Evolutionary conservation across 2,888 invertebrate genomes (phyloP).

Genomic region (Leucozona laternaria): DNA sequence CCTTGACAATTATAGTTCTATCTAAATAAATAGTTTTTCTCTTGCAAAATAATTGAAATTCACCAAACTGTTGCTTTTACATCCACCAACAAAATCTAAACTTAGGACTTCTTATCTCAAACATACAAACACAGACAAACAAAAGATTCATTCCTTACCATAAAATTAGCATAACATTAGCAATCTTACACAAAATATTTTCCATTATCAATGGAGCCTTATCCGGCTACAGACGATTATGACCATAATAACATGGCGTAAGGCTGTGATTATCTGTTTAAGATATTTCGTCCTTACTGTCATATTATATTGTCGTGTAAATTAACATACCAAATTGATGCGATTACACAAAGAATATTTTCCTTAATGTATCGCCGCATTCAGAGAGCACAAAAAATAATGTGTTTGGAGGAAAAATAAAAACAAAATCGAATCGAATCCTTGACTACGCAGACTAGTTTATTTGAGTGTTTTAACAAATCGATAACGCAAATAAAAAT

Average conservation of each 20-base stretch:
- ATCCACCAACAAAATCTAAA: not conserved
- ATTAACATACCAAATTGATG: constrained; percentile 56
- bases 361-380: not conserved
- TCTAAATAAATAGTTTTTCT: too few relatives aligned
- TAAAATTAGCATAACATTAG: constrained; percentile 64
- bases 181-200: constrained; percentile 28
- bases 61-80: not conserved
- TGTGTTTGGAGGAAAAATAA: not conserved
- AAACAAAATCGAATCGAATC: not conserved
- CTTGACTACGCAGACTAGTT: constrained; percentile 23
- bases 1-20: too few relatives aligned
- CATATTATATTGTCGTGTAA: constrained; percentile 24
- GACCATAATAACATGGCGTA: constrained; percentile 82
- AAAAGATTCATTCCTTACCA: constrained; percentile 1
- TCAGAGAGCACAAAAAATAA: too few relatives aligned
- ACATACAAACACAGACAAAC: not conserved
- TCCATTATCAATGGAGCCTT: constrained; percentile 28
- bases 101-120: not conserved
- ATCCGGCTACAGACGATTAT: constrained; percentile 81
- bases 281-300: constrained; percentile 55
- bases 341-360: constrained; percentile 17
- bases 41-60: not conserved
- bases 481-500: not conserved
- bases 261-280: constrained; percentile 79
- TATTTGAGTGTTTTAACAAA: not conserved